phyloP scores from a whole-genome alignment of 2,113 vertebrate species.

The Bubo bubo region DNA sequence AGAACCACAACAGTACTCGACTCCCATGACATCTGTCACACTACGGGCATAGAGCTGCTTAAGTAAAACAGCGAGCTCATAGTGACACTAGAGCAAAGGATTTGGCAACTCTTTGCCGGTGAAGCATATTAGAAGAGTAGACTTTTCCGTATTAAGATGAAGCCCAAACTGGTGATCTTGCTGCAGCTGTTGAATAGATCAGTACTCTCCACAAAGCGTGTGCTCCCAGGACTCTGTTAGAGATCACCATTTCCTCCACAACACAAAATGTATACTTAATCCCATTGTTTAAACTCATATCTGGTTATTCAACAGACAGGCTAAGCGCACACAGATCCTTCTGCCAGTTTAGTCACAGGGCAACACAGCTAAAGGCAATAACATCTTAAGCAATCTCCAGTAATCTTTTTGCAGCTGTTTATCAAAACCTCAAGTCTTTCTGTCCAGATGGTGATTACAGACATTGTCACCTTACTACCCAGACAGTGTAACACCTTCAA shows the following conservation, averaged over 20 bases:
- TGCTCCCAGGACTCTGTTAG: fast-evolving
- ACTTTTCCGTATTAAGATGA: not conserved
- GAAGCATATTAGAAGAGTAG: not conserved
- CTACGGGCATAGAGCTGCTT: too few relatives aligned
- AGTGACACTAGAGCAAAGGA: not conserved
- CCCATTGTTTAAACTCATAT: not conserved
- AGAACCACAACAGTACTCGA: not conserved
- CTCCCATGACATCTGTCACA: not conserved
- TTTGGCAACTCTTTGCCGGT: not conserved
- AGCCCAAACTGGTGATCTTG: not conserved
- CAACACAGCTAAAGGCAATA: not conserved
- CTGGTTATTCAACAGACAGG: not conserved
- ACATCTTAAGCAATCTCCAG: not conserved
- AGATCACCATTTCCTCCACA: not conserved
- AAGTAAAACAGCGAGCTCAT: not conserved
- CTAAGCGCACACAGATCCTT: not conserved
- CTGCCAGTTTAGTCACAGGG: not conserved
- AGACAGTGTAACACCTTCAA: not conserved
- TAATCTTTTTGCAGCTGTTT: not conserved
- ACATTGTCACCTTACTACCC: not conserved
- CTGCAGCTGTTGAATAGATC: not conserved
- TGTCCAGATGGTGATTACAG: not conserved
- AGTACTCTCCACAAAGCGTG: fast-evolving
- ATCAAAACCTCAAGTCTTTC: not conserved
- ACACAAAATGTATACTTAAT: not conserved